Evolutionary conservation across 2,113 vertebrate species (phyloP), one percentile per base, ranked within the genome.

Genomic region (Corydoras sp.): DNA sequence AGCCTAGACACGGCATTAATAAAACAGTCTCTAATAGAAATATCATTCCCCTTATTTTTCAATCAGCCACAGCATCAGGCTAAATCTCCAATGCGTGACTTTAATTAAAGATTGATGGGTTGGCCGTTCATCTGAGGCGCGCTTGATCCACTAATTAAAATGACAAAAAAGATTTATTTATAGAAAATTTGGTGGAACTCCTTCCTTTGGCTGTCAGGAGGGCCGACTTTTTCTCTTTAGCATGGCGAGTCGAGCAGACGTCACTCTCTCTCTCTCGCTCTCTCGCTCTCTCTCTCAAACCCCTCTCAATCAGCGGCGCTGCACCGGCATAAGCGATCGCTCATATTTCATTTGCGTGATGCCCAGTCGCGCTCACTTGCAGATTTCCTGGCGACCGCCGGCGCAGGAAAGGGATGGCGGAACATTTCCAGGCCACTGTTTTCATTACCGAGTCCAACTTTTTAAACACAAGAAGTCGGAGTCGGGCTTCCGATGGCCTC

Each of bases 21-120:
- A 90, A 91, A 88, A 88, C 84, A 89, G 87, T 86, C 88, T 86
- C 86, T 90, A 90, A 90, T 91, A 90, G 88, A 91, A 89, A 91
- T 89, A 90, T 89, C 85, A 91, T 89, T 89, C 85, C 73, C 84
- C 86, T 89, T 89, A 90, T 90, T 91, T 91, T 89, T 90, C 88
- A 88, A 88, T 91, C 87, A 89, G 86, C 83, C 84, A 79, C 80
- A 82, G 81, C 82, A 86, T 88, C 80, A 68, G 76, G 74, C 85
- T 86, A 87, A 83, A 88, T 89, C 88, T 79, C 82, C 84, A 86
- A 87, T 86, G 85, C 86, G 82, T 88, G 86, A 89, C 88, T 88
- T 91, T 90, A 91, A 91, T 91, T 88, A 91, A 89, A 91, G 89
- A 89, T 89, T 88, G 87, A 89, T 90, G 88, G 86, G 74, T 76